Base-by-base conservation (phyloP, 2,797 vertebrate genomes). In the Discoglossus pictus region DNA sequence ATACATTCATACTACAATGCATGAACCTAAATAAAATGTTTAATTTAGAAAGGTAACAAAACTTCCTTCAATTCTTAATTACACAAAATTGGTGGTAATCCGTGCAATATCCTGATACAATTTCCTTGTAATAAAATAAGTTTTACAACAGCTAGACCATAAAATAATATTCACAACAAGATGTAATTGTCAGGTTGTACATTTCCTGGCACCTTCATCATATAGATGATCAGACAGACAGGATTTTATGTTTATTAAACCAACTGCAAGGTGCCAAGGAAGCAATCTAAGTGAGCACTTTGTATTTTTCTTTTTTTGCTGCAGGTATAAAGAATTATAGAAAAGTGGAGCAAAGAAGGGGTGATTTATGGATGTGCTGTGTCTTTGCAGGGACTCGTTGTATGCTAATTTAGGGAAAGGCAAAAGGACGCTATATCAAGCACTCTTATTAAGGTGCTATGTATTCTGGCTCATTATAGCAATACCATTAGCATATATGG, bases 241-340 rank as follows among this genome's bases (percentile, higher is more conserved):
- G 65, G 13, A 24, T 50, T 67, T 60, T 60, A 68, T 68, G 35
- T 60, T 68, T 68, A 18, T 60, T 68, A 68, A 68, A 60, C 55
- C 15, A 40, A 64, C 35, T 63, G 61, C 51, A 46, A 42, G 15
- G 43, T 23, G 23, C 46, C 55, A 68, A 59, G 65, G 55, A 40
- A 23, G 23, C 38, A 36, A 43, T 17, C 25, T 10, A 43, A 60
- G 38, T 16, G 16, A 25, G 15, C 1, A 43, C 12, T 44, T 23
- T 53, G 36, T 16, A 31, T 40, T 43, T 40, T 31, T 43, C n/a
- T 3, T 42, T 31, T 31, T 31, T 38, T 25, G 21, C 48, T 34
- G 35, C 64, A 25, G 27, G 50, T 44, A 17, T 13, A 50, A 68
- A 60, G 15, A 46, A 51, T n/a, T 17, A 21, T 38, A 36, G 18